Percentiles rank a stretch among this genome's conserved stretches.
These are phyloP conservation scores for Trissolcus brochymenae DNA, from an alignment of 2,888 invertebrate genomes.

Conservation along the genomic window DNA sequence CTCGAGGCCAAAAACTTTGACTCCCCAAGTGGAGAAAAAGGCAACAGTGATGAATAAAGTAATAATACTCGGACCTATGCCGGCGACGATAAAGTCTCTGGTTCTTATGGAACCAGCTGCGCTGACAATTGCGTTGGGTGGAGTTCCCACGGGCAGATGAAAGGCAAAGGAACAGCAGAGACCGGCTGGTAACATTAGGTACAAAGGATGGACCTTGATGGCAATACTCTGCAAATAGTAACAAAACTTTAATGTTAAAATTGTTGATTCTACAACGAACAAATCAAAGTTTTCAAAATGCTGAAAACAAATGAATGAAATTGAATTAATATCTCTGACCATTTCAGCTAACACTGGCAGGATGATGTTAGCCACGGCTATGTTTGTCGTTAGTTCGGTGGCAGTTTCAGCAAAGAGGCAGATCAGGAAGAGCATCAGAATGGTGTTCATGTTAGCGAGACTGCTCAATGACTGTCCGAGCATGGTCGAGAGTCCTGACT, in stretches of 20 bases:
- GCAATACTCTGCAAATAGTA: conserved; percentile 83
- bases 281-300: too few species aligned
- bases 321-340: conserved; percentile 76
- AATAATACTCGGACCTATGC: conserved; percentile 86
- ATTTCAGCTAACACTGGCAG: conserved; percentile 89
- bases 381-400: conserved; percentile 94
- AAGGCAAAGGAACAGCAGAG: conserved; percentile 94
- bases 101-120: conserved; percentile 89
- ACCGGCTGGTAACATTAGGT: conserved; percentile 92
- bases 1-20: conserved; percentile 81
- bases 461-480: conserved; percentile 85
- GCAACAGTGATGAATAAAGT: conserved; percentile 84
- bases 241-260: too few species aligned
- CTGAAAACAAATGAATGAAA: too few species aligned
- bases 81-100: conserved; percentile 87
- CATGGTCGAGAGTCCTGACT: conserved; percentile 85
- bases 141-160: conserved; percentile 96
- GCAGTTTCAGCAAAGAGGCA: conserved; percentile 87
- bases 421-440: conserved; percentile 85
- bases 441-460: conserved; percentile 81
- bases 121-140: conserved; percentile 95
- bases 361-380: conserved; percentile 92
- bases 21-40: conserved; percentile 86
- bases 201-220: conserved; percentile 88
- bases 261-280: too few species aligned